Conservation (phyloP, 2,888 invertebrate species). For the Cephus pulcher region DNA sequence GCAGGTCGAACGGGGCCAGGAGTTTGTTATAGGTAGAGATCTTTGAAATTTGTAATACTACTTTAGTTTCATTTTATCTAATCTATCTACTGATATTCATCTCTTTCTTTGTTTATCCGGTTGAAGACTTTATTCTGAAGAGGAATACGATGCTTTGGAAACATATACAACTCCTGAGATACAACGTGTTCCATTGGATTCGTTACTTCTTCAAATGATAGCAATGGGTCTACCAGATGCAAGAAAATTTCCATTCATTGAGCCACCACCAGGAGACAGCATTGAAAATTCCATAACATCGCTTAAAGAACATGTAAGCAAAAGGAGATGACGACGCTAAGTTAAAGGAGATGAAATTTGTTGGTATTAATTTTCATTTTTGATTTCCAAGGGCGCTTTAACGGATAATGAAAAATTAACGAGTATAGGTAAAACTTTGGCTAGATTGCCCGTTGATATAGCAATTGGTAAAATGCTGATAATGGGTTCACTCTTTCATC, state of each 20-base stretch:
- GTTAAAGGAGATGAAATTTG: background rate
- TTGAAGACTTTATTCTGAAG: slow-evolving; percentile 82
- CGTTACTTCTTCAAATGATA: slow-evolving; percentile 91
- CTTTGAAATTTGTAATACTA: background rate
- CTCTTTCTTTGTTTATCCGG: background rate
- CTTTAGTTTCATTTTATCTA: slow-evolving; percentile 4
- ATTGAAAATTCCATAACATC: slow-evolving; percentile 89
- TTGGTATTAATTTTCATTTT: slow-evolving; percentile 8
- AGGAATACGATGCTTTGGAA: slow-evolving; percentile 83
- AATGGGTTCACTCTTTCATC: slow-evolving; percentile 89
- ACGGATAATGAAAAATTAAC: slow-evolving; percentile 85
- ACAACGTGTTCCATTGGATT: slow-evolving; percentile 92
- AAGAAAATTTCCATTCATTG: slow-evolving; percentile 93
- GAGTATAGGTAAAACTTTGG: slow-evolving; percentile 85
- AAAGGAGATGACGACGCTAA: background rate
- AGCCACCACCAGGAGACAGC: slow-evolving; percentile 86
- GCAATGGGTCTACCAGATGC: slow-evolving; percentile 93
- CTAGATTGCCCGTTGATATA: slow-evolving; percentile 94
- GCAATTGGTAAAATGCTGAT: slow-evolving; percentile 96
- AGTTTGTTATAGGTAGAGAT: slow-evolving; percentile 77
- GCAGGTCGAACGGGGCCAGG: slow-evolving; percentile 97
- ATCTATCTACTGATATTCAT: background rate
- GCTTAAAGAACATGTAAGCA: slow-evolving; percentile 84
- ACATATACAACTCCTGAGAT: slow-evolving; percentile 93
- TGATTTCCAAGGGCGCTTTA: slow-evolving; percentile 76